These are phyloP conservation scores for Myotis vivesi DNA, from an alignment of 2,797 vertebrate genomes.

Conservation along the genomic window DNA sequence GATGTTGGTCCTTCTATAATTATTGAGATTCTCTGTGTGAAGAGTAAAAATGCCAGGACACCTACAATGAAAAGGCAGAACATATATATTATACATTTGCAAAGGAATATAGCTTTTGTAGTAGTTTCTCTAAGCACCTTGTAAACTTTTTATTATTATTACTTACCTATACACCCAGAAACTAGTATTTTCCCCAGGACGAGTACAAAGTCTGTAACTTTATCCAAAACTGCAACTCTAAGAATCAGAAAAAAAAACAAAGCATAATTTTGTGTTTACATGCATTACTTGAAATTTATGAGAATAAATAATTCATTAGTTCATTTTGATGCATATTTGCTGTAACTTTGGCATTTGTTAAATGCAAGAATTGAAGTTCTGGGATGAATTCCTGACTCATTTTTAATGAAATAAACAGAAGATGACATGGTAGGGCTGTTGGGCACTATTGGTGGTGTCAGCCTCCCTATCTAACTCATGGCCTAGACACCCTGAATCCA, in stretches of 20 bases:
- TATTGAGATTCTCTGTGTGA: slow-evolving; percentile 90
- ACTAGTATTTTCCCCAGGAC: slow-evolving; percentile 95
- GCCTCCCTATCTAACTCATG: neutral
- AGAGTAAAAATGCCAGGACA: slow-evolving; percentile 94
- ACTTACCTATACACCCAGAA: slow-evolving; percentile 94
- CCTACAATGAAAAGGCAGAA: slow-evolving; percentile 84
- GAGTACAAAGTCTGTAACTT: slow-evolving; percentile 95
- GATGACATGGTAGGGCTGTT: neutral
- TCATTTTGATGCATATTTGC: neutral
- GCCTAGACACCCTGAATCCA: neutral
- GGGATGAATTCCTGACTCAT: neutral
- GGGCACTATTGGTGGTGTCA: neutral
- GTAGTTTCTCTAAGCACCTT: neutral
- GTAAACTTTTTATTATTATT: neutral
- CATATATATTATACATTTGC: neutral
- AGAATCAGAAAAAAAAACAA: slow-evolving; percentile 70
- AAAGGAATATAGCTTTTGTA: neutral
- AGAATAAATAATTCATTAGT: neutral
- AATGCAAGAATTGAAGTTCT: neutral
- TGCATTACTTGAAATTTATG: slow-evolving; percentile 37
- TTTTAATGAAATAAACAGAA: slow-evolving; percentile 30
- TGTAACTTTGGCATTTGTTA: slow-evolving; percentile 34
- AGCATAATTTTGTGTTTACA: slow-evolving; percentile 9
- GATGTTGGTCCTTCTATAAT: slow-evolving; percentile 89
- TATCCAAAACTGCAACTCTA: slow-evolving; percentile 95